phyloP scores from a whole-genome alignment of 2,113 vertebrate species.

The Chloebia gouldiae region DNA sequence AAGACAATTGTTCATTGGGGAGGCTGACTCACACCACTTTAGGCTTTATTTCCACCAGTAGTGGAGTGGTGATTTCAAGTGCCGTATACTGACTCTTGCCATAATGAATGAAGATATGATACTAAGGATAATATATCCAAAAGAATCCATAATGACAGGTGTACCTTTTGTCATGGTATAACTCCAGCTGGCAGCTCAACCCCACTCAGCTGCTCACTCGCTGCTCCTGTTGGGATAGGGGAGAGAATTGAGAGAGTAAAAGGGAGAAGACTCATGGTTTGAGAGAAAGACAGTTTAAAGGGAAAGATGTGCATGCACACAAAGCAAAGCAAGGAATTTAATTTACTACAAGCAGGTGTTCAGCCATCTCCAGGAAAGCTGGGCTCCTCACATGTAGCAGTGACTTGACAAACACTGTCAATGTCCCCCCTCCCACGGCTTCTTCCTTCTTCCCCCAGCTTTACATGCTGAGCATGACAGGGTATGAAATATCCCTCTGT shows the following conservation, averaged over 20 bases:
- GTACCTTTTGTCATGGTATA: not conserved
- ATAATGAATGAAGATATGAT: not conserved
- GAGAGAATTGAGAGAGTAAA: not conserved
- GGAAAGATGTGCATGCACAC: not conserved
- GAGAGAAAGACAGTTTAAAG: not conserved
- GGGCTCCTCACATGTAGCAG: rapidly evolving
- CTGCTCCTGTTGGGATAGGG: not conserved
- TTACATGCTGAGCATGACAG: not conserved
- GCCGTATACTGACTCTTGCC: not conserved
- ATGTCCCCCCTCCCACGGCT: rapidly evolving
- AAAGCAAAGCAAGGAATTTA: not conserved
- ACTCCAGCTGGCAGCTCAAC: not conserved
- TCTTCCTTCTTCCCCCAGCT: not conserved
- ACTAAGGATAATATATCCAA: not conserved
- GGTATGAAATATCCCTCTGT: not conserved
- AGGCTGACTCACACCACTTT: not conserved
- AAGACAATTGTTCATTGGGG: not conserved
- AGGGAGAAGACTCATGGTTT: not conserved
- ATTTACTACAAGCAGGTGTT: not conserved
- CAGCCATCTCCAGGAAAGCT: not conserved
- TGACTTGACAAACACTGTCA: not conserved
- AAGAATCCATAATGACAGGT: not conserved
- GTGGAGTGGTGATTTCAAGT: not conserved
- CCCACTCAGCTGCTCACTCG: not conserved
- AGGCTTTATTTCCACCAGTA: not conserved